A percentile compares a stretch with the other conserved stretches of the same genome.
phyloP scores from a whole-genome alignment of 1,140 invertebrate genomes.

The Aphelinus atriplicis region DNA sequence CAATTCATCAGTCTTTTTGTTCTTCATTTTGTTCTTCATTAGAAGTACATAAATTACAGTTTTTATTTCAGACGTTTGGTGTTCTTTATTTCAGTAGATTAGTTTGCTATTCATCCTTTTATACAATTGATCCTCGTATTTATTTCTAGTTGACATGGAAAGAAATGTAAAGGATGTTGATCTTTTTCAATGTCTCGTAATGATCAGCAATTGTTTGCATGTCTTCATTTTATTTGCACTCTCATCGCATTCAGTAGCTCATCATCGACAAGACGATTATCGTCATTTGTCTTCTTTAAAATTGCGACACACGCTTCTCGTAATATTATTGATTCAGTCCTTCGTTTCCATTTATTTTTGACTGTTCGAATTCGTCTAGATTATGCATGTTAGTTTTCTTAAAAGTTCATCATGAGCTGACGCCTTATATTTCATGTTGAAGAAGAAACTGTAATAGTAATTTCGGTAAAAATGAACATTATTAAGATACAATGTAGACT shows the following conservation, averaged over 20 bases:
- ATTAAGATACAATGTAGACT: too few species aligned
- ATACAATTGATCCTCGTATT: constrained; percentile 6
- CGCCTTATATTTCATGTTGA: background rate
- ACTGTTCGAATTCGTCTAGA: constrained; percentile 28
- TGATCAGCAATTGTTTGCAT: constrained; percentile 33
- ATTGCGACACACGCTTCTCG: constrained; percentile 27
- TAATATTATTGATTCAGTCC: constrained; percentile 29
- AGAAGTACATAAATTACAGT: constrained; percentile 40
- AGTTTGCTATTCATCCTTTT: constrained; percentile 6
- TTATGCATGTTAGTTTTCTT: constrained; percentile 43
- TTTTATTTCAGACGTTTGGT: constrained; percentile 44
- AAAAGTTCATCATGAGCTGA: constrained; percentile 14
- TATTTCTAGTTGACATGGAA: constrained; percentile 20
- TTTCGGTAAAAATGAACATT: constrained; percentile 3
- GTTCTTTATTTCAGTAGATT: constrained; percentile 35
- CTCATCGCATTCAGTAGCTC: constrained; percentile 29
- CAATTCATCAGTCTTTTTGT: constrained; percentile 21
- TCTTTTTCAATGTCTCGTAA: constrained; percentile 9
- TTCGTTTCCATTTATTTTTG: constrained; percentile 38
- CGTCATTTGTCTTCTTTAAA: constrained; percentile 29
- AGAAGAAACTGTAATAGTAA: background rate
- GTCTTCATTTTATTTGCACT: constrained; percentile 39
- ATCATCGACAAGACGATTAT: constrained; percentile 19
- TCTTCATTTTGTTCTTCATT: constrained; percentile 2
- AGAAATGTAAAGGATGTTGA: constrained; percentile 20